phyloP scores from a whole-genome alignment of 2,888 invertebrate genomes.

The Amiota mariae region DNA sequence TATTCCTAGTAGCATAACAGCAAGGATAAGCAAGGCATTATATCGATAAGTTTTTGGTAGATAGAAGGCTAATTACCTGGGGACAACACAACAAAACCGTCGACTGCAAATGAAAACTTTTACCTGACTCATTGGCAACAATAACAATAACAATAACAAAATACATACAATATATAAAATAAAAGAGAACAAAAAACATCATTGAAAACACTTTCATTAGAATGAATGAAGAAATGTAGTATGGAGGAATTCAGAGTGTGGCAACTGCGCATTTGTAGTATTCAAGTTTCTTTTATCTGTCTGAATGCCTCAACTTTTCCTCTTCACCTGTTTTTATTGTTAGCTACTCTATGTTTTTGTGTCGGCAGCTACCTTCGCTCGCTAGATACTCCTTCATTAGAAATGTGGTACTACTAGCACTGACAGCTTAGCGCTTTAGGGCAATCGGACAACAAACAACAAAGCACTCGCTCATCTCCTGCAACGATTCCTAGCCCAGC shows the following conservation, averaged over 20 bases:
- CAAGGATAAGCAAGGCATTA: neutral
- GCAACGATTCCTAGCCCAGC: neutral
- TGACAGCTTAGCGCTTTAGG: constrained; percentile 55
- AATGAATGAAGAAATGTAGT: too few relatives aligned
- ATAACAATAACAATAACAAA: constrained; percentile 37
- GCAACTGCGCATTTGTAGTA: too few relatives aligned
- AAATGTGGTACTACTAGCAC: constrained; percentile 45
- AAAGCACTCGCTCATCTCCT: neutral
- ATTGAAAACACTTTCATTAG: too few relatives aligned
- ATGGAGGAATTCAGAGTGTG: too few relatives aligned
- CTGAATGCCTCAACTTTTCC: neutral
- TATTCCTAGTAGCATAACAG: neutral
- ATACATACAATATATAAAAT: neutral
- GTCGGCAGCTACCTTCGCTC: too few relatives aligned
- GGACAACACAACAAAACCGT: constrained; percentile 7
- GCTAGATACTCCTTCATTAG: constrained; percentile 5
- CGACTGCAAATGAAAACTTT: constrained; percentile 4
- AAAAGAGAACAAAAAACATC: neutral
- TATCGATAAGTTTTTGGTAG: constrained; percentile 26
- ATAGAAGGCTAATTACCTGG: constrained; percentile 46
- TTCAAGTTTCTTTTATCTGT: neutral
- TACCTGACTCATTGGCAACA: constrained; percentile 28
- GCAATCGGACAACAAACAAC: constrained; percentile 33
- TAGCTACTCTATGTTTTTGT: neutral
- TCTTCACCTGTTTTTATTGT: neutral